A percentile compares a stretch with the other conserved stretches of the same genome.
phyloP scores from a whole-genome alignment of 2,888 invertebrate species.

The Rhagonycha lutea region DNA sequence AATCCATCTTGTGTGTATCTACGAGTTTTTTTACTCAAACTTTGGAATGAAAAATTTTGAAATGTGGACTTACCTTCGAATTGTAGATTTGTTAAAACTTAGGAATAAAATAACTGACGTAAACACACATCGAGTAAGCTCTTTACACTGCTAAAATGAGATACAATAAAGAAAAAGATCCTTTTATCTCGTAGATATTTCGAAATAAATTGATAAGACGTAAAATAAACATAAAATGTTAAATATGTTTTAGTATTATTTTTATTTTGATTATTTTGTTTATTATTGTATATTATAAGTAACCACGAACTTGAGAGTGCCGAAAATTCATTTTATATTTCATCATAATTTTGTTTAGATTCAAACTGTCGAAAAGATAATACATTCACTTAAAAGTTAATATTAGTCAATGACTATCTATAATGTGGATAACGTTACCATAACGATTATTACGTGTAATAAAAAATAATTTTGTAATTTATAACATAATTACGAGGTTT shows the following conservation, averaged over 20 bases:
- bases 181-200: not conserved
- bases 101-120: not conserved
- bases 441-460: not conserved
- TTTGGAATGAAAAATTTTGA: not conserved
- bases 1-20: constrained; percentile 44
- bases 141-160: not conserved
- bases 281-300: not conserved
- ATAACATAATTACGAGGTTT: too few species aligned
- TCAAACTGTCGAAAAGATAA: not conserved
- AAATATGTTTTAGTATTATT: not conserved
- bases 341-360: too few species aligned
- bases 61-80: not conserved
- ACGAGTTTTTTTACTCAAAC: not conserved
- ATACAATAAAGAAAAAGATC: not conserved
- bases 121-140: not conserved
- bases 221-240: not conserved
- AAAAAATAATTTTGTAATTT: too few species aligned
- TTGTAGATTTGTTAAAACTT: not conserved
- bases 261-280: too few species aligned
- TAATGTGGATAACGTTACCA: not conserved
- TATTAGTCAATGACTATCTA: not conserved
- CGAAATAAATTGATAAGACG: not conserved
- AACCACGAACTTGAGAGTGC: too few species aligned
- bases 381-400: not conserved
- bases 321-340: too few species aligned